Conservation (phyloP, 2,797 vertebrate genomes). For the Sebastolobus alascanus region DNA sequence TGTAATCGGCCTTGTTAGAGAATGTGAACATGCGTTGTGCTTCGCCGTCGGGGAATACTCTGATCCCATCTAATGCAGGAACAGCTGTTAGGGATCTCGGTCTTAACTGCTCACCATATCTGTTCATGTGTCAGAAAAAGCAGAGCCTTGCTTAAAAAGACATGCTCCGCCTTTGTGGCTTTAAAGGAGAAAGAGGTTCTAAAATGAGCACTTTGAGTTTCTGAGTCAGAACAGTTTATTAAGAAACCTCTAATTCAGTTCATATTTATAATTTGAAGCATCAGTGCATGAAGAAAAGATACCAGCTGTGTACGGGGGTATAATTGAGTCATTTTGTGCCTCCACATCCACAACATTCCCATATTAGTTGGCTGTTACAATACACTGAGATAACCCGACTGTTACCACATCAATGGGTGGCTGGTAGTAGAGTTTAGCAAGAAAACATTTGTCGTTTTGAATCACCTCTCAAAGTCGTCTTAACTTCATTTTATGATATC, state of each 20-base stretch:
- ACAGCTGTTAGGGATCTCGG: constrained; percentile 83
- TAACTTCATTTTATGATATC: neutral
- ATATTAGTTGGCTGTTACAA: neutral
- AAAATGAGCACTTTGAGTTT: constrained; percentile 65
- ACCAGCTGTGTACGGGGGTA: constrained; percentile 20
- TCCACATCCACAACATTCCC: neutral
- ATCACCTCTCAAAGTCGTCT: neutral
- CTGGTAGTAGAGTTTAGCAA: neutral
- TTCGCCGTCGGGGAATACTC: constrained; percentile 68
- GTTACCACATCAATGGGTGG: neutral
- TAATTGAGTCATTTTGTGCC: constrained; percentile 20
- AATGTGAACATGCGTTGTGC: constrained; percentile 71
- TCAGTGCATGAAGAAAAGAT: constrained; percentile 33
- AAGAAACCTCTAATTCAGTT: constrained; percentile 30
- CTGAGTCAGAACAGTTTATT: constrained; percentile 53
- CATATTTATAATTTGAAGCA: constrained; percentile 46
- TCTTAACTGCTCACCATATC: constrained; percentile 79
- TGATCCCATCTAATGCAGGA: constrained; percentile 81
- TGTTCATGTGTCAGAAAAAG: constrained; percentile 74
- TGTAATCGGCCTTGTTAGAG: constrained; percentile 72
- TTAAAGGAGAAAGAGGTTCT: constrained; percentile 58
- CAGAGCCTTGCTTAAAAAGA: constrained; percentile 70
- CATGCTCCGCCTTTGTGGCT: constrained; percentile 62
- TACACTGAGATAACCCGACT: neutral
- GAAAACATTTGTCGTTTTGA: constrained; percentile 7